A percentile compares a stretch with the other conserved stretches of the same genome.
Conservation (phyloP, 2,113 vertebrate species). For the Alaudala cheleensis region DNA sequence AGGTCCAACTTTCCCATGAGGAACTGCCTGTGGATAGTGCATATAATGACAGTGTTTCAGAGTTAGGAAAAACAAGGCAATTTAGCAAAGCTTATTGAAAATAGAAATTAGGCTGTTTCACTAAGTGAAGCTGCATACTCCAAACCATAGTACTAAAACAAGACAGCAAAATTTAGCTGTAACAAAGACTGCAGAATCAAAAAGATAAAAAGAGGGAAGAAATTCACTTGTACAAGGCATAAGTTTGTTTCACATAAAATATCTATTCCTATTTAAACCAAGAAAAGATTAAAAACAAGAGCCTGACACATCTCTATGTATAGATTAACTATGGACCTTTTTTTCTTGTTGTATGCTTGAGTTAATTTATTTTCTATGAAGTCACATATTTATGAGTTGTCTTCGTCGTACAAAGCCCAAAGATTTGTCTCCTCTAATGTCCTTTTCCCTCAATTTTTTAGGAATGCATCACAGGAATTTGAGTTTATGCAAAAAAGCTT, state of each 20-base stretch:
- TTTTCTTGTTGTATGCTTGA: neutral
- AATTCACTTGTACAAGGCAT: neutral
- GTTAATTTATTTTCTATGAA: neutral
- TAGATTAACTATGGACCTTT: neutral
- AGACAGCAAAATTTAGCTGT: neutral
- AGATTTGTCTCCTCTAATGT: neutral
- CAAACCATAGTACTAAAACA: neutral
- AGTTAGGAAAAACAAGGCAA: neutral
- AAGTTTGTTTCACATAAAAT: neutral
- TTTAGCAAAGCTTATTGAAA: neutral
- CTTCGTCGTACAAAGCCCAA: neutral
- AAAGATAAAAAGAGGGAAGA: neutral
- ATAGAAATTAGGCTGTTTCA: neutral
- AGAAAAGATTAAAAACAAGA: neutral
- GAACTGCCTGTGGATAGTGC: neutral
- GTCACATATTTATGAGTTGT: neutral
- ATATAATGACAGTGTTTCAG: neutral
- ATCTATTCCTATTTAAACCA: neutral
- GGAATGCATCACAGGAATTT: rapidly evolving
- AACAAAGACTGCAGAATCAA: neutral
- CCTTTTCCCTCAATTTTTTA: neutral
- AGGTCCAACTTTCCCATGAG: neutral
- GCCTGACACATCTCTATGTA: neutral
- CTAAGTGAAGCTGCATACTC: neutral
- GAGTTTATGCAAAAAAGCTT: neutral